Base-by-base conservation (phyloP, 2,888 invertebrate genomes). In the Eremobia ochroleuca region DNA sequence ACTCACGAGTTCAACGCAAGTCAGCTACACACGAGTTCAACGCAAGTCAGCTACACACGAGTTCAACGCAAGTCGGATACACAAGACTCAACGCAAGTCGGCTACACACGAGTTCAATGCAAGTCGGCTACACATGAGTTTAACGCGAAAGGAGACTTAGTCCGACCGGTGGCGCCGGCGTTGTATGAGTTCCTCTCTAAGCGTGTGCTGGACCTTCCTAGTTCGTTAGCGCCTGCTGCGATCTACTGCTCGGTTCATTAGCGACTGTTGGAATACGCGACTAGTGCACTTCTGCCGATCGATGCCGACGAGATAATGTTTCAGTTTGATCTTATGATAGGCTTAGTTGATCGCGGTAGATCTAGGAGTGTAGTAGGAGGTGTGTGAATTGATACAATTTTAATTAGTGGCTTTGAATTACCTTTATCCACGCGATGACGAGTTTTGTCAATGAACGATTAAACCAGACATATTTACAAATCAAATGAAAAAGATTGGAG, bases 161-260 rank as follows among this genome's bases (percentile, higher is more conserved):
- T 66, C 13, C 25, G 46, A 15, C 46, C 3, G 34, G 31, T n/a
- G 34, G 15, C 34, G 18, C 9, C 25, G 31, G 31, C 66, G 43
- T 21, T 66, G 15, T 31, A 46, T 25, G 15, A 77, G 67, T 71
- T 68, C 64, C 67, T 52, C 73, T 58, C 74, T 75, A 68, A 64
- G 74, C 67, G 31, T 71, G 83, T 15, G 65, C 49, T 74, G 58
- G 49, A 70, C 65, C 31, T 55, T 18, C n/a, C 59, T 11, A 58
- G 43, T 76, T 55, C 46, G 55, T 58, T 31, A 62, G 34, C 31
- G 55, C 31, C 43, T 25, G 28, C 58, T 59, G 67, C 21, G 9
- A 25, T 34, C 70, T 75, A 21, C 18, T 3, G 13, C 18, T 34
- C 13, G 34, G 59, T 37, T 80, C 64, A 79, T 61, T 70, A 70